phyloP scores from a whole-genome alignment of 2,888 invertebrate species.

The Ophion ellenae region DNA sequence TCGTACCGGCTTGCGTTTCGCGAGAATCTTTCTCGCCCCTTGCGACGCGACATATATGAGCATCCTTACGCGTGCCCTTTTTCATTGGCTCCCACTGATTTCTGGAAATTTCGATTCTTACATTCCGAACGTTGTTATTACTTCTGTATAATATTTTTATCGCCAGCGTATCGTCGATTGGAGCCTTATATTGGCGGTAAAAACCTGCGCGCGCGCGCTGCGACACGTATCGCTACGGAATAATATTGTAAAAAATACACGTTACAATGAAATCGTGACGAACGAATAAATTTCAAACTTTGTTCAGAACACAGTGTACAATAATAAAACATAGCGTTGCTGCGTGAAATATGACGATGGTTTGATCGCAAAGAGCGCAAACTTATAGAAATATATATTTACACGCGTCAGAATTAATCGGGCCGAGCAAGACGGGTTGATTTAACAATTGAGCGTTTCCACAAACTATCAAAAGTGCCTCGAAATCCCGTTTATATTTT shows the following conservation, averaged over 20 bases:
- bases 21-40: too few relatives aligned
- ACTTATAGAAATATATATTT: background rate
- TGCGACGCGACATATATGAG: too few relatives aligned
- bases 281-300: slow-evolving; percentile 55
- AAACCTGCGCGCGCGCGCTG: background rate
- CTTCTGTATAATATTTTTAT: background rate
- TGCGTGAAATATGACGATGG: slow-evolving; percentile 37
- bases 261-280: slow-evolving; percentile 19
- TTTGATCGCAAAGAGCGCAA: background rate
- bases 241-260: slow-evolving; percentile 22
- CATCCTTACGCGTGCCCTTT: too few relatives aligned
- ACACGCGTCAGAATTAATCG: too few relatives aligned
- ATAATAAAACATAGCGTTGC: slow-evolving; percentile 55
- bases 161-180: background rate
- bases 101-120: background rate
- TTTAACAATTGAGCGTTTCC: too few relatives aligned
- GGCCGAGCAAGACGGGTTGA: too few relatives aligned
- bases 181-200: background rate
- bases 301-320: slow-evolving; percentile 62
- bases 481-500: background rate
- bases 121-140: background rate
- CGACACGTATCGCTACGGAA: slow-evolving; percentile 15
- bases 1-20: too few relatives aligned
- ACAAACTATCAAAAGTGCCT: too few relatives aligned
- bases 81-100: background rate